A percentile compares a stretch with the other conserved stretches of the same genome.
These are phyloP conservation scores for Drosophila carrolli DNA, from an alignment of 1,140 invertebrate genomes.

Conservation along the genomic window DNA sequence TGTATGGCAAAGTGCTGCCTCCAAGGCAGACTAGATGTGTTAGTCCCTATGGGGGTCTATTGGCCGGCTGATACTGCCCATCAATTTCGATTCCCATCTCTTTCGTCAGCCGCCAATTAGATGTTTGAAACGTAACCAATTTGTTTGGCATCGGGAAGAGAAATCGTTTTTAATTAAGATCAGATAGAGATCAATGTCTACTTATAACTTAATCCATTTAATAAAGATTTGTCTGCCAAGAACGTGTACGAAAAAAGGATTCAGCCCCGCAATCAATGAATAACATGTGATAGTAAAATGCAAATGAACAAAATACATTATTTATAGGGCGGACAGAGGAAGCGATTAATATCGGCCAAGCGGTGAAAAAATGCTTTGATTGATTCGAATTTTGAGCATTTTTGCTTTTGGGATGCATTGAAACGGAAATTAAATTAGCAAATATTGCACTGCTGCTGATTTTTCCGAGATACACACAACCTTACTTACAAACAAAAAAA, in stretches of 20 bases:
- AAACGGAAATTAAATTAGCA: conserved; percentile 62
- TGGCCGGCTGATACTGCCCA: not conserved
- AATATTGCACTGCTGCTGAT: conserved; percentile 26
- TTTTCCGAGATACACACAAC: not conserved
- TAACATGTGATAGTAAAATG: conserved; percentile 54
- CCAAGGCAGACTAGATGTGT: conserved; percentile 31
- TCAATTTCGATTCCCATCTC: conserved; percentile 31
- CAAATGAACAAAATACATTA: conserved; percentile 22
- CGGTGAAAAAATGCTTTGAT: conserved; percentile 56
- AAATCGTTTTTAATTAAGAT: conserved; percentile 39
- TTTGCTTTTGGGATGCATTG: conserved; percentile 19
- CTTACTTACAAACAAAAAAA: conserved; percentile 8
- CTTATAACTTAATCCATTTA: conserved; percentile 53
- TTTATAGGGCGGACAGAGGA: not conserved
- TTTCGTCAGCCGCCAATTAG: conserved; percentile 43
- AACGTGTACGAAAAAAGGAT: conserved; percentile 26
- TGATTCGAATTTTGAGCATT: conserved; percentile 54
- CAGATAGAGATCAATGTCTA: conserved; percentile 35
- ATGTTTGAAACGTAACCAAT: conserved; percentile 46
- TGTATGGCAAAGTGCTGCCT: not conserved
- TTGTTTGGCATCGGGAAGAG: conserved; percentile 35
- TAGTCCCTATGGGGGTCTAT: conserved; percentile 10
- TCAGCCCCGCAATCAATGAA: conserved; percentile 12
- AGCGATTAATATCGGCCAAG: conserved; percentile 22
- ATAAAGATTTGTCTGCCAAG: conserved; percentile 60